Conservation (phyloP, 2,888 invertebrate species). For the Plagodis pulveraria region DNA sequence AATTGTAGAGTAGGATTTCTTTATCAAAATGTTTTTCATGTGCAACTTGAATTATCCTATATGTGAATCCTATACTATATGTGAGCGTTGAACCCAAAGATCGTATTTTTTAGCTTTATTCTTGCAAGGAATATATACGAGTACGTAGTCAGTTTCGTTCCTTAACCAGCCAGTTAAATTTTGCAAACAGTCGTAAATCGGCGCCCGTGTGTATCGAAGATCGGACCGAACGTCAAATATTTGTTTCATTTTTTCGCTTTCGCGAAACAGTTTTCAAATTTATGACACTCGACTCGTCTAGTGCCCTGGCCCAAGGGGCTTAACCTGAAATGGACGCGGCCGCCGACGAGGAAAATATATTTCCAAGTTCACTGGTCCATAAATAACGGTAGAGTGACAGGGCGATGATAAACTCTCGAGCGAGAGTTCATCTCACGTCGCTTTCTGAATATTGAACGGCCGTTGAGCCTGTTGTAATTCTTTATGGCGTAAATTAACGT, state of each 20-base stretch:
- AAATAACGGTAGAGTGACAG: constrained; percentile 83
- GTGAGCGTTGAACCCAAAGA: too few species aligned
- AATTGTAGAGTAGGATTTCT: too few species aligned
- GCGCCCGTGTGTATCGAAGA: constrained; percentile 56
- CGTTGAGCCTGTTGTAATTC: constrained; percentile 59
- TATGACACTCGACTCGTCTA: constrained; percentile 83
- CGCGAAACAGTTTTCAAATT: constrained; percentile 81
- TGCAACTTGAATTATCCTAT: too few species aligned
- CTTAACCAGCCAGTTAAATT: constrained; percentile 48
- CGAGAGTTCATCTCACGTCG: constrained; percentile 77
- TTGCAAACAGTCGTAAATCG: constrained; percentile 57
- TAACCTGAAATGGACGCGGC: constrained; percentile 83
- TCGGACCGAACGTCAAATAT: constrained; percentile 70
- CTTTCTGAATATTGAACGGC: constrained; percentile 77
- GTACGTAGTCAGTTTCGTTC: constrained; percentile 41
- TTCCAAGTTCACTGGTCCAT: constrained; percentile 84
- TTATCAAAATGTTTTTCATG: too few species aligned
- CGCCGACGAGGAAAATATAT: constrained; percentile 81
- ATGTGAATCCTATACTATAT: too few species aligned
- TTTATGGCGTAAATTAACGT: constrained; percentile 44
- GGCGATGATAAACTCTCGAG: constrained; percentile 80
- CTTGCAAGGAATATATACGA: constrained; percentile 23
- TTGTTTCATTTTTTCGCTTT: constrained; percentile 77
- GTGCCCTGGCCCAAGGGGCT: constrained; percentile 80
- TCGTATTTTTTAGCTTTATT: constrained; percentile 9